Evolutionary conservation across 2,888 invertebrate genomes (phyloP).

Genomic region (Auanema freiburgensis): DNA sequence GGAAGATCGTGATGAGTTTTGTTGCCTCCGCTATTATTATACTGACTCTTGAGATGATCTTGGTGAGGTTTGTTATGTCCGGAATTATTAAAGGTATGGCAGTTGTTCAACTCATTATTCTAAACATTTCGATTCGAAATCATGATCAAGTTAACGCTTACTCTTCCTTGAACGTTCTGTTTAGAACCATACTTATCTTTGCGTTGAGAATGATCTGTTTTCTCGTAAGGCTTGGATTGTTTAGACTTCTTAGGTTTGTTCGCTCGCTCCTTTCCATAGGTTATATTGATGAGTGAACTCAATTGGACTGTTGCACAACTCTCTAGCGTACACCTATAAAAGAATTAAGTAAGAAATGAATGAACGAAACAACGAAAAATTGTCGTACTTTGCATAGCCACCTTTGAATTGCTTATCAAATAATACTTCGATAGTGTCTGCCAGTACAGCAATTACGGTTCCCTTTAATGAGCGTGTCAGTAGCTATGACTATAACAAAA

Average conservation of each 20-base stretch:
- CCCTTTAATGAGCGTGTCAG: slow-evolving; percentile 76
- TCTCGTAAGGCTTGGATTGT: not conserved
- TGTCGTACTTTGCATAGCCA: slow-evolving; percentile 70
- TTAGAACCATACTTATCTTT: slow-evolving; percentile 4
- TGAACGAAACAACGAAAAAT: not conserved
- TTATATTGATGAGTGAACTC: slow-evolving; percentile 36
- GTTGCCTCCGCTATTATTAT: too few species aligned
- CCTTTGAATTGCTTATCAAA: slow-evolving; percentile 80
- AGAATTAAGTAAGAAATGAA: not conserved
- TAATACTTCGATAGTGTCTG: slow-evolving; percentile 74
- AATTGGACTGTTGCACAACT: slow-evolving; percentile 30
- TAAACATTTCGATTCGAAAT: too few species aligned
- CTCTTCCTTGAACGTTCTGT: slow-evolving; percentile 8
- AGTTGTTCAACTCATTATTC: too few species aligned
- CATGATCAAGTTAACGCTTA: too few species aligned
- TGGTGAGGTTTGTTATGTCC: too few species aligned
- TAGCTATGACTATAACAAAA: slow-evolving; percentile 69
- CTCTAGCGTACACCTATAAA: slow-evolving; percentile 13
- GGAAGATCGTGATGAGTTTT: not conserved
- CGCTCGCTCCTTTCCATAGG: slow-evolving; percentile 33
- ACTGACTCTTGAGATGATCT: not conserved
- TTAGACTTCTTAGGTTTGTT: not conserved
- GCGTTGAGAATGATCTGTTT: not conserved
- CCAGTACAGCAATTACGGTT: slow-evolving; percentile 73
- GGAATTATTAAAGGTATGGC: too few species aligned